Evolutionary conservation across 2,888 invertebrate species (phyloP).

Genomic region (Chesias legatella): DNA sequence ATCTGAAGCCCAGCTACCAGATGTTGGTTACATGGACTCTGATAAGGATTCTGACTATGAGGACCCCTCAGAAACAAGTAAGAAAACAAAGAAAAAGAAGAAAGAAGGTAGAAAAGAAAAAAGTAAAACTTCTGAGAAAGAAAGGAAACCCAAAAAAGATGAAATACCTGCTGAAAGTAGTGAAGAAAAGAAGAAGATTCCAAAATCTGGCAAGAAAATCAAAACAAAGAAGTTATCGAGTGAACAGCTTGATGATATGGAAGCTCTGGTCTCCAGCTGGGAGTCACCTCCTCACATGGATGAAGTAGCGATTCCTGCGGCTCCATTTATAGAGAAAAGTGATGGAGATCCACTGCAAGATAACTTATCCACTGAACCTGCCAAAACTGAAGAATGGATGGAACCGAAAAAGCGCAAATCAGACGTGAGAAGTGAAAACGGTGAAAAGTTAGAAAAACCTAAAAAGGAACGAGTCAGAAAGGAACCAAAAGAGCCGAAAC

Average conservation of each 20-base stretch:
- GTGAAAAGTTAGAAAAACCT: constrained; percentile 40
- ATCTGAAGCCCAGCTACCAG: constrained; percentile 68
- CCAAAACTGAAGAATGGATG: constrained; percentile 33
- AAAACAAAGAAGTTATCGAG: constrained; percentile 59
- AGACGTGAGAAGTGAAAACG: constrained; percentile 27
- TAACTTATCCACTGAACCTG: neutral
- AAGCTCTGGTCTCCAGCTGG: constrained; percentile 58
- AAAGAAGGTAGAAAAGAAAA: constrained; percentile 49
- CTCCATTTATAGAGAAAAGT: constrained; percentile 20
- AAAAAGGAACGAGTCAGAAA: constrained; percentile 49
- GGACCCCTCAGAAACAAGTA: constrained; percentile 48
- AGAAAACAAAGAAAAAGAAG: constrained; percentile 44
- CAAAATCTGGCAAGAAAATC: constrained; percentile 38
- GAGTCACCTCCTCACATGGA: constrained; percentile 58
- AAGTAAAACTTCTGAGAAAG: constrained; percentile 26
- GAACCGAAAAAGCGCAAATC: constrained; percentile 58
- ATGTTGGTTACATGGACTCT: constrained; percentile 73
- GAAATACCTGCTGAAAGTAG: constrained; percentile 23
- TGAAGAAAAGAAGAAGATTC: constrained; percentile 33
- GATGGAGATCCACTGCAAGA: constrained; percentile 19
- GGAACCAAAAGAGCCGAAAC: constrained; percentile 37
- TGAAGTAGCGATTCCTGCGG: constrained; percentile 36
- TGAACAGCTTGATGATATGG: constrained; percentile 58
- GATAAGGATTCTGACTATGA: constrained; percentile 73
- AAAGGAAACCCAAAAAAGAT: constrained; percentile 27